A percentile compares a stretch with the other conserved stretches of the same genome.
Evolutionary conservation across 2,888 invertebrate species (phyloP).

Genomic region (Leistus spinibarbis): DNA sequence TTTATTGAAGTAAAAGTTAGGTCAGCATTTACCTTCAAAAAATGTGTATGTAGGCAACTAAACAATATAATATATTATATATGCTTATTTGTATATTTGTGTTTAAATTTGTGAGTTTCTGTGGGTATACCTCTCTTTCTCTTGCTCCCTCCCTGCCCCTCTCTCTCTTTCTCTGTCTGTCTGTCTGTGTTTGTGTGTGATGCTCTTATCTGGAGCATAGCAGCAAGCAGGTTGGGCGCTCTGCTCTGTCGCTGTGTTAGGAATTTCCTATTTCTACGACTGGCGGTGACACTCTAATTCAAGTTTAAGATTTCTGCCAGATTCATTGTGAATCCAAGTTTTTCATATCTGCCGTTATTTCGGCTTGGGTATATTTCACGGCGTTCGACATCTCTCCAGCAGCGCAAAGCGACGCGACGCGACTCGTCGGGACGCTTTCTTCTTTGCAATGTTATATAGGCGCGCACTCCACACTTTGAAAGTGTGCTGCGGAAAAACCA

Average conservation of each 20-base stretch:
- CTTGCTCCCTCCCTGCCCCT: no score
- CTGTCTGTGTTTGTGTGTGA: constrained; percentile 4
- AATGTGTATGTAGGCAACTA: no score
- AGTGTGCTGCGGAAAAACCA: neutral
- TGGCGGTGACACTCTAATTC: constrained; percentile 54
- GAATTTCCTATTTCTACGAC: constrained; percentile 52
- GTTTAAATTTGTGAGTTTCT: no score
- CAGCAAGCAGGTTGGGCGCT: neutral
- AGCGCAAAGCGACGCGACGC: neutral
- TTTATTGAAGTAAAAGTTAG: no score
- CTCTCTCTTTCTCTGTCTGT: neutral
- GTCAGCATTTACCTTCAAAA: no score
- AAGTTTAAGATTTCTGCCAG: constrained; percentile 51
- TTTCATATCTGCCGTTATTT: constrained; percentile 46
- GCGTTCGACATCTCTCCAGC: constrained; percentile 31
- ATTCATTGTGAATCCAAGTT: constrained; percentile 46
- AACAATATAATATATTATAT: no score
- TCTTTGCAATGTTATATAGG: neutral
- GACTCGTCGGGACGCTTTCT: neutral
- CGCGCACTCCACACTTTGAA: neutral
- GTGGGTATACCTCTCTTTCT: no score
- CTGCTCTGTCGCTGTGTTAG: constrained; percentile 24
- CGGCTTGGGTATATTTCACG: constrained; percentile 34
- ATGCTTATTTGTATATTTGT: no score
- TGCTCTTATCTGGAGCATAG: constrained; percentile 47